A percentile compares a stretch with the other conserved stretches of the same genome.
phyloP scores from a whole-genome alignment of 2,113 vertebrate species.

The Dipodomys spectabilis region DNA sequence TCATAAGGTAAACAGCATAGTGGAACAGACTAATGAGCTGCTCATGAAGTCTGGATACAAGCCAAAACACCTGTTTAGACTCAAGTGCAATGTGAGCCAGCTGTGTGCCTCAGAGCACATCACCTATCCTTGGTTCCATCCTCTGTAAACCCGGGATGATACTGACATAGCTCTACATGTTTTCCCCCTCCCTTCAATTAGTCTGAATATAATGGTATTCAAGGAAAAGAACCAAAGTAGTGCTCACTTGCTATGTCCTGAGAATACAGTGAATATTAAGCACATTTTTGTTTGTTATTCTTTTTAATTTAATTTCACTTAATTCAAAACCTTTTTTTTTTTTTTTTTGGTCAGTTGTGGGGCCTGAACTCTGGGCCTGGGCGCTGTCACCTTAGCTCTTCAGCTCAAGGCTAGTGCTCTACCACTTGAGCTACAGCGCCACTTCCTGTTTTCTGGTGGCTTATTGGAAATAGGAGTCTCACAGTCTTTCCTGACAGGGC shows the following conservation, averaged over 20 bases:
- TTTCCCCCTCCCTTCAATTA: neutral
- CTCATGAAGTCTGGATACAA: neutral
- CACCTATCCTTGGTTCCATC: neutral
- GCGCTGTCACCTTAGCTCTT: no score
- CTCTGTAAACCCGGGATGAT: neutral
- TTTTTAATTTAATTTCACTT: slow-evolving; percentile 1
- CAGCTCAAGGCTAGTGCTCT: no score
- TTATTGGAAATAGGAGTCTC: no score
- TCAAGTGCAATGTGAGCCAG: neutral
- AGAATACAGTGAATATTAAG: neutral
- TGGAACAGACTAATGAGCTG: neutral
- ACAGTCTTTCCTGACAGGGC: no score
- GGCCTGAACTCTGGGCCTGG: neutral
- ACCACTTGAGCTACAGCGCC: no score
- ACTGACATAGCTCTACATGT: neutral
- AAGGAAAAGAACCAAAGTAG: slow-evolving; percentile 36
- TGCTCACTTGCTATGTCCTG: neutral
- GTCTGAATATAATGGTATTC: neutral
- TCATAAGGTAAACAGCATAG: neutral
- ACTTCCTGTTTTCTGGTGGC: no score
- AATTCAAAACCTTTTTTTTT: neutral
- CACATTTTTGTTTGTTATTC: neutral
- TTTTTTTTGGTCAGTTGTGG: neutral
- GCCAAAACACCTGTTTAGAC: slow-evolving; percentile 10
- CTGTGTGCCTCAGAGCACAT: neutral